Base-by-base conservation (phyloP, 2,888 invertebrate genomes). In the Brenthis hecate region DNA sequence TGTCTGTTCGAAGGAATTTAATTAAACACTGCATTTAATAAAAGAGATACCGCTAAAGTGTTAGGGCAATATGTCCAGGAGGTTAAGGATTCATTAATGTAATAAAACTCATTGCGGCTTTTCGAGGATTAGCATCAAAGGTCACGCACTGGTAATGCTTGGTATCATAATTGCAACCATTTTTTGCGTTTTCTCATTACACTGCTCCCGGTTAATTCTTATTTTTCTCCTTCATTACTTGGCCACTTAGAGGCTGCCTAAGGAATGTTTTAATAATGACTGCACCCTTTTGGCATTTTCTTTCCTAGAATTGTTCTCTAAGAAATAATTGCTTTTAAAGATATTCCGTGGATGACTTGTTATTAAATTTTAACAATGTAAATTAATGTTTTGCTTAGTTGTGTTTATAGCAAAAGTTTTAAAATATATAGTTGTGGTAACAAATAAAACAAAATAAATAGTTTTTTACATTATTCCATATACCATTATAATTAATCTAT, bases 1-100 rank as follows among this genome's bases (percentile, higher is more conserved):
- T 63, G 57, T 68, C 65, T 48, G 66, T 23, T 53, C 68, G 73
- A 76, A 81, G 75, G 81, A 86, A 84, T 86, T 86, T 84, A 85
- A 86, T 86, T 85, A 85, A 81, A 81, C 75, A 76, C 74, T 78
- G 53, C 76, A 78, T 72, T 73, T 72, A 68, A 71, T 70, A 72
- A 55, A 56, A 47, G 53, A 53, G 53, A 19, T 60, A 56, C 64
- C 54, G 19, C 13, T 13, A 55, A 60, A 54, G 47, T 58, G 53
- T 48, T 56, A 13, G 16, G 16, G n/a, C 13, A 47, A 51, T 53
- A 56, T 48, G 55, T 50, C 19, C 48, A 32, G 36, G 23, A 51
- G 28, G 56, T 53, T 56, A 19, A 56, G 56, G 56, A 51, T 56
- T 67, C 51, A 48, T 69, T 51, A 65, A 61, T 51, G 54, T 63